Conservation (phyloP, 2,797 vertebrate species). For the Chaenodraco wilsoni region DNA sequence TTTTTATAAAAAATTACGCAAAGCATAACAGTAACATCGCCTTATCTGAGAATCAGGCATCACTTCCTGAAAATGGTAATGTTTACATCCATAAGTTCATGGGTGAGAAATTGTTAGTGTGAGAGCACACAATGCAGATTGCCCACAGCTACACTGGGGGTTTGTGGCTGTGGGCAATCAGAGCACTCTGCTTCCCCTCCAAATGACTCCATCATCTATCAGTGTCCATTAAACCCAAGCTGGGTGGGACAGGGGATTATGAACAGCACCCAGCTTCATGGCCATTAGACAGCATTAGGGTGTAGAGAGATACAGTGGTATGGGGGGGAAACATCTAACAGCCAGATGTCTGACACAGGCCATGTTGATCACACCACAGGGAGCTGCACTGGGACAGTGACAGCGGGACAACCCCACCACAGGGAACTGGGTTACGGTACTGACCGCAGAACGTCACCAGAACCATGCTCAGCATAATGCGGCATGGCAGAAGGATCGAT, state of each 20-base stretch:
- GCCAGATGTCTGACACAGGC: constrained; percentile 61
- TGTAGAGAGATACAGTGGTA: constrained; percentile 55
- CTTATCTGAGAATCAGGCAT: constrained; percentile 21
- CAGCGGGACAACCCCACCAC: constrained; percentile 72
- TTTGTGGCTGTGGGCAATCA: constrained; percentile 66
- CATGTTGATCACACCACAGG: constrained; percentile 74
- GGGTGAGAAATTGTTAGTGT: constrained; percentile 44
- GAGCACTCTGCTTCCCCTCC: constrained; percentile 74
- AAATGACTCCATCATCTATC: constrained; percentile 79
- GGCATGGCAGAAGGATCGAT: constrained; percentile 82
- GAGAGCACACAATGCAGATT: constrained; percentile 59
- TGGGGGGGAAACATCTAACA: constrained; percentile 20
- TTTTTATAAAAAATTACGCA: constrained; percentile 29
- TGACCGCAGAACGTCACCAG: constrained; percentile 82
- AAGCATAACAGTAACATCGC: constrained; percentile 41
- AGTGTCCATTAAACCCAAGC: constrained; percentile 76
- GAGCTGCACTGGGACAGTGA: constrained; percentile 65
- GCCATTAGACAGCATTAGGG: constrained; percentile 72
- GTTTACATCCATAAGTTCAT: constrained; percentile 37
- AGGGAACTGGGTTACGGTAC: constrained; percentile 70
- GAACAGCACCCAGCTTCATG: constrained; percentile 54
- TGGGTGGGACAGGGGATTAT: constrained; percentile 73
- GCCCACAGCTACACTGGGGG: constrained; percentile 67
- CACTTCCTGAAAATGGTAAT: constrained; percentile 44
- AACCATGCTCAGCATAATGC: constrained; percentile 79